Conservation (phyloP, 2,113 vertebrate species). For the Odobenus rosmarus region DNA sequence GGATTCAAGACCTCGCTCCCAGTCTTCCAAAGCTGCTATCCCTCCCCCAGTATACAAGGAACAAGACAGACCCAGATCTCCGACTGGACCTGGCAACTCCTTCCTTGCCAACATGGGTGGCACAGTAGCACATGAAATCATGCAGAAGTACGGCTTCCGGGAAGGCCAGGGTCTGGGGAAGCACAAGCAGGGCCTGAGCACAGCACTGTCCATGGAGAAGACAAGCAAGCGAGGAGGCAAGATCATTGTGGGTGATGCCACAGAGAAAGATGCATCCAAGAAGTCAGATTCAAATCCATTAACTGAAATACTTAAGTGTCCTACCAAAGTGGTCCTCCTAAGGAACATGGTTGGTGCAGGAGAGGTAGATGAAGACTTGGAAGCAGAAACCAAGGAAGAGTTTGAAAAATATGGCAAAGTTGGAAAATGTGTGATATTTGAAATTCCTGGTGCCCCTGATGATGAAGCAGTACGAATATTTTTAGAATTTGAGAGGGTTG, state of each 20-base stretch:
- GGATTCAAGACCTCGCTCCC: conserved; percentile 90
- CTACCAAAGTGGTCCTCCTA: conserved; percentile 98
- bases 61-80: conserved; percentile 93
- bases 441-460: conserved; percentile 95
- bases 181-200: conserved; percentile 97
- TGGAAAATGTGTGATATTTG: conserved; percentile 98
- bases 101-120: conserved; percentile 99
- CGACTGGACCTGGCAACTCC: conserved; percentile 94
- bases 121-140: conserved; percentile 99
- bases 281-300: conserved; percentile 96
- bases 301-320: conserved; percentile 98
- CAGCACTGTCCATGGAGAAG: conserved; percentile 97
- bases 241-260: conserved; percentile 95
- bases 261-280: conserved; percentile 95
- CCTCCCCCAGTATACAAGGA: conserved; percentile 96
- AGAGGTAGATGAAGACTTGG: conserved; percentile 97
- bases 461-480: conserved; percentile 98
- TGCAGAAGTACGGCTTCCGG: conserved; percentile 99
- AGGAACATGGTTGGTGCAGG: conserved; percentile 98
- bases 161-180: conserved; percentile 98
- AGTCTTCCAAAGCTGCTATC: conserved; percentile 95
- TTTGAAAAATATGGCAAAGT: conserved; percentile 99
- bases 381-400: conserved; percentile 98
- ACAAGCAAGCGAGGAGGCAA: conserved; percentile 99
- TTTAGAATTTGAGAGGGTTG: conserved; percentile 97